Percentiles rank a stretch among this genome's conserved stretches.
phyloP scores from a whole-genome alignment of 2,113 vertebrate species.

The Bungarus multicinctus region DNA sequence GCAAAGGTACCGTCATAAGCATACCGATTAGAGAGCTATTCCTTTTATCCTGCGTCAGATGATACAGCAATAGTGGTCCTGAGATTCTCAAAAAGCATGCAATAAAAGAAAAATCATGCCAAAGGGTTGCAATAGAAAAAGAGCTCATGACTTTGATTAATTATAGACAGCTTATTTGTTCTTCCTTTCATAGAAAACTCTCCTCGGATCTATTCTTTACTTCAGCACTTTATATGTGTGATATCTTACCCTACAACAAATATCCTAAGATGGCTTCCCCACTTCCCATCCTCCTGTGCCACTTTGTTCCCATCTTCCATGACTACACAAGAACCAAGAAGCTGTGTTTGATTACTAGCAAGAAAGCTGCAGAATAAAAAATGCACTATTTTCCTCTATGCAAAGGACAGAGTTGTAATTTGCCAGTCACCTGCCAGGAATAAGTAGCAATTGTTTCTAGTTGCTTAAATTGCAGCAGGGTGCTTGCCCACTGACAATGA shows the following conservation, averaged over 20 bases:
- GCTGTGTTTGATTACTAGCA: not conserved
- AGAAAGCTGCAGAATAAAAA: not conserved
- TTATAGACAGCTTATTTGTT: not conserved
- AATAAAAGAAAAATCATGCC: slow-evolving; percentile 5
- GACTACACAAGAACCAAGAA: not conserved
- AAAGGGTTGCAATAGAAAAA: slow-evolving; percentile 10
- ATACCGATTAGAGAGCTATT: slow-evolving; percentile 12
- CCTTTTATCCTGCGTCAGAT: slow-evolving; percentile 9
- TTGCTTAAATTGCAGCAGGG: not conserved
- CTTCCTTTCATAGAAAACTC: not conserved
- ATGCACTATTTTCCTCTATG: not conserved
- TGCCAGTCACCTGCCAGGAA: not conserved
- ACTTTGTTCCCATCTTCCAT: not conserved
- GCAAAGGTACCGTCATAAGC: slow-evolving; percentile 6
- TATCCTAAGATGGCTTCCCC: not conserved
- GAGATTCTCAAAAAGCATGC: slow-evolving; percentile 13
- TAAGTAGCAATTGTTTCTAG: not conserved
- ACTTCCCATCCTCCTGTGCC: not conserved
- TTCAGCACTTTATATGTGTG: not conserved
- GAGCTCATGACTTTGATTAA: slow-evolving; percentile 3
- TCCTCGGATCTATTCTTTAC: not conserved
- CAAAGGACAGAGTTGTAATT: not conserved
- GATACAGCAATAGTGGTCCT: not conserved
- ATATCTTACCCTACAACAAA: not conserved
- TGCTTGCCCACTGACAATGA: not conserved